These are phyloP conservation scores for Bombyx mori DNA, from an alignment of 1,140 invertebrate species.

Conservation along the genomic window ASM3026992v2 NC_085111.1:12991501-12992000, in stretches of 20 bases:
- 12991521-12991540: slow-evolving; percentile 38
- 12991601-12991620: neutral
- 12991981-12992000: slow-evolving; percentile 9
- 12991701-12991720: slow-evolving; percentile 73
- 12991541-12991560: slow-evolving; percentile 46
- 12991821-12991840: slow-evolving; percentile 70
- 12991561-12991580: neutral
- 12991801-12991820: slow-evolving; percentile 31
- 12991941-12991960: slow-evolving; percentile 3
- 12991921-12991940: slow-evolving; percentile 43
- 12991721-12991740: slow-evolving; percentile 67
- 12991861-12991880: slow-evolving; percentile 60
- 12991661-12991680: slow-evolving; percentile 6
- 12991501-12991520: slow-evolving; percentile 70
- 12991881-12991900: slow-evolving; percentile 43
- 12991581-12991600: too few species aligned
- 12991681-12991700: slow-evolving; percentile 54
- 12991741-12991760: slow-evolving; percentile 15
- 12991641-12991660: neutral
- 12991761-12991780: neutral
- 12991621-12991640: neutral
- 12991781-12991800: slow-evolving; percentile 10
- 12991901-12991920: slow-evolving; percentile 19
- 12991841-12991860: slow-evolving; percentile 69
- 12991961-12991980: neutral